Evolutionary conservation across 1,140 invertebrate genomes (phyloP), one percentile per base, ranked within the genome.

Genomic region (Solenopsis fugax): DNA sequence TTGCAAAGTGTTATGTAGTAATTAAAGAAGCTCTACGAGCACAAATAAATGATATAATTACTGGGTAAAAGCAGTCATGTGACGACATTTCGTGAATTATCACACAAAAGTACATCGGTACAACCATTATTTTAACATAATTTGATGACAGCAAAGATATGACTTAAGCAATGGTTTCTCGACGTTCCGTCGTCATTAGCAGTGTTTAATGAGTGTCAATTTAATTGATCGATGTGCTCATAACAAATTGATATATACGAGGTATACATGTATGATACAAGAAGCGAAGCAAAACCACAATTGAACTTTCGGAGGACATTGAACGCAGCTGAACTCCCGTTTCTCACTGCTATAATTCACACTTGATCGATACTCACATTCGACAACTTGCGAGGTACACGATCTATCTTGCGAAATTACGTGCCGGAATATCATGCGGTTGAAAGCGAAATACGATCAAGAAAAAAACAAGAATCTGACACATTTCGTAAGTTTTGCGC

Each of bases 111-210:
- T 73, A 73, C 24, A 24, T 84, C 50, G 78, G 29, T 56, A 56
- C 45, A 45, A 41, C 29, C n/a, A 56, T 12, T 37, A 56, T 85
- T 89, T 73, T 75, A 69, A 60, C 54, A 60, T 62, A 89, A 89
- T 80, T 88, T 80, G 58, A 89, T 89, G 73, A 80, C 29, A 77
- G 29, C n/a, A 34, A 54, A 58, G 56, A 88, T 88, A 78, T 16
- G 0, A 56, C 0, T 75, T 67, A 16, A n/a, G 37, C 12, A 60
- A 80, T 48, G 21, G n/a, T 54, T 73, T 64, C 65, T 52, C 7
- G 16, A 34, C n/a, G 24, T 48, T 54, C 54, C 24, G 21, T 80
- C 60, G 67, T 88, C 45, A 89, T 89, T 65, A 75, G 64, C 45
- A 58, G 52, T 2, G 62, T 88, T 86, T 86, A 89, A 86, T 86